Evolutionary conservation across 1,140 invertebrate genomes (phyloP).

Genomic region (Procambarus virginalis): DNA sequence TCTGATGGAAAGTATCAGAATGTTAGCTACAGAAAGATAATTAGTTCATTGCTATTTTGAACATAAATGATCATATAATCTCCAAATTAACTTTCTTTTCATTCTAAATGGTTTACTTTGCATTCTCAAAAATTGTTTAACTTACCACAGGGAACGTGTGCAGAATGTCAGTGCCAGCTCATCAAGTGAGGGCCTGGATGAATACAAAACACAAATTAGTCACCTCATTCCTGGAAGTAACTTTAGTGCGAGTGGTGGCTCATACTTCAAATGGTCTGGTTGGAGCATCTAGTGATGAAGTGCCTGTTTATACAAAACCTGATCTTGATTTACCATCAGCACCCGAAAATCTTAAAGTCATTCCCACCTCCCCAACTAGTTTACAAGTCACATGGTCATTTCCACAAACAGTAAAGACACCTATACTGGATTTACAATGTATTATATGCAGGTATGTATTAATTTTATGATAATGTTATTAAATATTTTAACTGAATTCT

Average conservation of each 20-base stretch:
- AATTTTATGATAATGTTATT: not conserved
- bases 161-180: conserved; percentile 82
- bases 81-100: not conserved
- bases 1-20: not conserved
- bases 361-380: conserved; percentile 80
- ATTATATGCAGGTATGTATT: conserved; percentile 82
- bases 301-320: conserved; percentile 73
- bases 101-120: not conserved
- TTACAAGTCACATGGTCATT: conserved; percentile 85
- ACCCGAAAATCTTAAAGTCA: conserved; percentile 82
- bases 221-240: conserved; percentile 87
- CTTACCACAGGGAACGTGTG: conserved; percentile 83
- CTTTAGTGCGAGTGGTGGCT: conserved; percentile 88
- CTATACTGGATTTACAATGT: conserved; percentile 84
- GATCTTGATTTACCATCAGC: conserved; percentile 85
- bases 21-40: not conserved
- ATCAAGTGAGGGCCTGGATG: conserved; percentile 78
- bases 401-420: conserved; percentile 72
- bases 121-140: not conserved
- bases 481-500: no score
- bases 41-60: not conserved
- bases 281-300: conserved; percentile 73
- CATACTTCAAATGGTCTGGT: conserved; percentile 77
- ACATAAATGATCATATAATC: not conserved
- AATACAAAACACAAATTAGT: conserved; percentile 83